Evolutionary conservation across 2,113 vertebrate species (phyloP).

Genomic region (Myotis yumanensis): DNA sequence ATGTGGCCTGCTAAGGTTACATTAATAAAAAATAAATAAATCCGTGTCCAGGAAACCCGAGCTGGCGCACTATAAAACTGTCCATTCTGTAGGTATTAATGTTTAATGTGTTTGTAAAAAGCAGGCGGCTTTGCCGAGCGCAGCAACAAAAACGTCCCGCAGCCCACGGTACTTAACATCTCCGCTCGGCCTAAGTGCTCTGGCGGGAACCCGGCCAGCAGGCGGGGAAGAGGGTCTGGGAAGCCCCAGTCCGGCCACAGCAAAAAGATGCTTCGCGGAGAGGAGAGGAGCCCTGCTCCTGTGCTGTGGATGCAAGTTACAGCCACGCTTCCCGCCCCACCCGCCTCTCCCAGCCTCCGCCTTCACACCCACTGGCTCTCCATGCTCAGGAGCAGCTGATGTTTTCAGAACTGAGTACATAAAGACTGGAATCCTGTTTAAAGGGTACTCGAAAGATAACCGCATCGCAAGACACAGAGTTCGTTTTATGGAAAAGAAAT

Average conservation of each 20-base stretch:
- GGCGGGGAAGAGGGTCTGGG: constrained; percentile 58
- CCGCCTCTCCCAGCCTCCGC: background rate
- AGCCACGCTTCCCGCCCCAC: constrained; percentile 25
- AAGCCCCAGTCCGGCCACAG: background rate
- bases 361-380: background rate
- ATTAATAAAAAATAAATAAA: constrained; percentile 89
- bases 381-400: background rate
- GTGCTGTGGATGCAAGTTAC: background rate
- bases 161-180: constrained; percentile 81
- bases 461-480: background rate
- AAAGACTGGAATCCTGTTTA: background rate
- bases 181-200: constrained; percentile 77
- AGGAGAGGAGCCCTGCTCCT: constrained; percentile 22
- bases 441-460: background rate
- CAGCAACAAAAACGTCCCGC: constrained; percentile 77
- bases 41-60: constrained; percentile 81
- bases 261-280: constrained; percentile 52
- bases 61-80: constrained; percentile 82
- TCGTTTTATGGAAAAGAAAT: background rate
- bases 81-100: constrained; percentile 88
- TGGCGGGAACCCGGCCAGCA: constrained; percentile 63
- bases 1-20: constrained; percentile 80
- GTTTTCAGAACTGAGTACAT: constrained; percentile 26
- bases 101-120: constrained; percentile 91
- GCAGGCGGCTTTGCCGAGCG: constrained; percentile 79